Conservation (phyloP, 2,113 vertebrate species). For the Sardina pilchardus region DNA sequence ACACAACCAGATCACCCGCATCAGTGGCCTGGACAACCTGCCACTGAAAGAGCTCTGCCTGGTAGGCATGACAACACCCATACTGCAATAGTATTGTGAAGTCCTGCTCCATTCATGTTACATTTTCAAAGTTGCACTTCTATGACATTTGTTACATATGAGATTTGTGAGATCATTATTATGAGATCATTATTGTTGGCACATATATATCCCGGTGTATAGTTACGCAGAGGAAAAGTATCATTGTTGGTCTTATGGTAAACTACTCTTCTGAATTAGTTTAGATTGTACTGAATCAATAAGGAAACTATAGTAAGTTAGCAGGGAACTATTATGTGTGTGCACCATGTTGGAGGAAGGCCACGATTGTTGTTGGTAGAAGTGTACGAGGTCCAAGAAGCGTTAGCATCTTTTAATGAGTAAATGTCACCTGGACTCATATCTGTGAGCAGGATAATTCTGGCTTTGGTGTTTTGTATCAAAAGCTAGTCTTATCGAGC, state of each 20-base stretch:
- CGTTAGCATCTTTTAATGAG: not conserved
- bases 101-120: not conserved
- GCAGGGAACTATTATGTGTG: not conserved
- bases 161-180: not conserved
- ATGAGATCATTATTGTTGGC: not conserved
- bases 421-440: not conserved
- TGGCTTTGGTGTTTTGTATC: not conserved
- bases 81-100: not conserved
- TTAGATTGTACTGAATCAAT: not conserved
- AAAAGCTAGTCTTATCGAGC: not conserved
- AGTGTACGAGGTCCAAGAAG: not conserved
- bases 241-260: not conserved
- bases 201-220: not conserved
- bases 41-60: constrained; percentile 80
- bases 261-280: not conserved
- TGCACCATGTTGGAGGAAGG: not conserved
- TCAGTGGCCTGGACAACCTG: constrained; percentile 71
- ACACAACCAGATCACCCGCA: constrained; percentile 76
- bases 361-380: not conserved
- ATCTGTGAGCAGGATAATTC: not conserved
- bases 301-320: not conserved
- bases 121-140: not conserved
- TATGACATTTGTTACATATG: not conserved
- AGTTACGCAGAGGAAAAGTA: not conserved
- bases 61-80: constrained; percentile 63